Evolutionary conservation across 1,140 invertebrate species (phyloP).

Genomic region (Zophobas morio): DNA sequence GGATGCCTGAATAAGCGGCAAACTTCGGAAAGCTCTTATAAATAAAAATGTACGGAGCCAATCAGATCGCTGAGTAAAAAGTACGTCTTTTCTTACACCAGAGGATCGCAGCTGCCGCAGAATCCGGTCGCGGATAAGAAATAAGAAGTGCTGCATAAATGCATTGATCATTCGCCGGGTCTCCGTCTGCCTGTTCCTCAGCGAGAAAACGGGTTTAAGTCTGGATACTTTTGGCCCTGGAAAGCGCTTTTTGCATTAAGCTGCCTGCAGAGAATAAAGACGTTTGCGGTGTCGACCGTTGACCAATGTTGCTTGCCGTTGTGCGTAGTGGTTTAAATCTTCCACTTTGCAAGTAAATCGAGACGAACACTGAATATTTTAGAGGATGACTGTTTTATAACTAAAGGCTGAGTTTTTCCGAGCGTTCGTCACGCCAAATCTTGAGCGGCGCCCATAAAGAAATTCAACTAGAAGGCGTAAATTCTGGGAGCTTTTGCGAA

Average conservation of each 20-base stretch:
- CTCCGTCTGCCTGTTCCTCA: slow-evolving; percentile 44
- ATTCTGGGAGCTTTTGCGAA: not conserved
- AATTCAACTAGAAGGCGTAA: not conserved
- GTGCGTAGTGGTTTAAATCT: slow-evolving; percentile 58
- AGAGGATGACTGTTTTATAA: slow-evolving; percentile 28
- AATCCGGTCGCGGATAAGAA: slow-evolving; percentile 60
- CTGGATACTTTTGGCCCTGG: slow-evolving; percentile 60
- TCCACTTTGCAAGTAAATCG: slow-evolving; percentile 56
- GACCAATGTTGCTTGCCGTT: slow-evolving; percentile 56
- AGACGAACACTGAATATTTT: slow-evolving; percentile 56
- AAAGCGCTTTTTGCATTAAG: slow-evolving; percentile 59
- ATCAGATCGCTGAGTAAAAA: slow-evolving; percentile 55
- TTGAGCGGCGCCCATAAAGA: not conserved
- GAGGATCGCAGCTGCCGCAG: slow-evolving; percentile 54
- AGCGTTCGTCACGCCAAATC: not conserved
- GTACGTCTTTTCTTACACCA: slow-evolving; percentile 56
- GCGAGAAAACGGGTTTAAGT: slow-evolving; percentile 61
- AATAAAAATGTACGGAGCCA: slow-evolving; percentile 50
- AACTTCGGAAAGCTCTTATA: slow-evolving; percentile 44
- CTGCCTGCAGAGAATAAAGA: slow-evolving; percentile 61
- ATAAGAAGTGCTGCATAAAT: slow-evolving; percentile 63
- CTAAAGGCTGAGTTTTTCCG: not conserved
- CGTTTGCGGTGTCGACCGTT: slow-evolving; percentile 57
- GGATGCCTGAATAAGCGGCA: slow-evolving; percentile 47
- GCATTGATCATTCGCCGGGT: slow-evolving; percentile 62